Evolutionary conservation across 2,888 invertebrate species (phyloP).

Genomic region (Halictus quadricinctus): DNA sequence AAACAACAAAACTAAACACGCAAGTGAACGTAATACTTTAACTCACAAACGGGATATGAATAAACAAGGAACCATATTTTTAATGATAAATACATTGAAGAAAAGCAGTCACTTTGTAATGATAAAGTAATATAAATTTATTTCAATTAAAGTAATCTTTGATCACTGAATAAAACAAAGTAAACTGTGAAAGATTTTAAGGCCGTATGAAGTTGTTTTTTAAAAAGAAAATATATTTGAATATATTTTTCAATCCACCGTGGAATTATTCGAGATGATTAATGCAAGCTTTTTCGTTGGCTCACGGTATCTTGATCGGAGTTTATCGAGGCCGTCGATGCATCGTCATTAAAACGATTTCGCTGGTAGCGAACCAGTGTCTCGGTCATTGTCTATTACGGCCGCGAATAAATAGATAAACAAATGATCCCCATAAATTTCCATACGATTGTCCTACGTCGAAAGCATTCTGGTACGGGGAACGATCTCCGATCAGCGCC

Average conservation of each 20-base stretch:
- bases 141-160: neutral
- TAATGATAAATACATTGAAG: neutral
- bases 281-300: neutral
- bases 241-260: neutral
- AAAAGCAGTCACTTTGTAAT: neutral
- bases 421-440: conserved; percentile 65
- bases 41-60: too few relatives aligned
- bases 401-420: conserved; percentile 53
- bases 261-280: neutral
- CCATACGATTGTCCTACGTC: conserved; percentile 64
- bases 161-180: neutral
- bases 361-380: conserved; percentile 12
- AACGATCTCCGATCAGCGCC: conserved; percentile 68
- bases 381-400: conserved; percentile 26
- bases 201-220: neutral
- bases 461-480: conserved; percentile 60
- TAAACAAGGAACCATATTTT: neutral
- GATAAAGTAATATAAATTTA: too few relatives aligned
- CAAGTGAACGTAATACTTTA: too few relatives aligned
- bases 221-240: neutral
- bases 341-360: conserved; percentile 20
- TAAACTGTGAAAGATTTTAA: neutral
- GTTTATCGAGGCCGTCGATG: neutral
- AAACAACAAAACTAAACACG: neutral
- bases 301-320: neutral